Conservation (phyloP, 2,888 invertebrate species). For the Synanthedon formicaeformis region DNA sequence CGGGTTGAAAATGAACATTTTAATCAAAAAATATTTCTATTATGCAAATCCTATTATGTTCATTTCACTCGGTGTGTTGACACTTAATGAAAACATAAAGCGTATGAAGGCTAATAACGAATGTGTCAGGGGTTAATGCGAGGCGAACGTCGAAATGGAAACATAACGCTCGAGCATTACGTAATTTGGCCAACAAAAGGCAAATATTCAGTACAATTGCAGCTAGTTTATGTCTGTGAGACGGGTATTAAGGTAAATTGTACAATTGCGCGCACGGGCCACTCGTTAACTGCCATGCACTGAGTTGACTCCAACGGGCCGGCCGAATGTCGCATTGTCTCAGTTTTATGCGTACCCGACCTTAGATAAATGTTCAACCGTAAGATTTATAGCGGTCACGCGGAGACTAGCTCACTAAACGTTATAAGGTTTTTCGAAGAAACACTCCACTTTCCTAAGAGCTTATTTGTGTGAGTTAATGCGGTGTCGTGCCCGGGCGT, state of each 20-base stretch:
- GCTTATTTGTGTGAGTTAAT: slow-evolving; percentile 62
- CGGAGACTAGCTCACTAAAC: slow-evolving; percentile 45
- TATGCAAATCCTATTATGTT: slow-evolving; percentile 11
- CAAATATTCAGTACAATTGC: slow-evolving; percentile 49
- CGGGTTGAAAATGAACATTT: slow-evolving; percentile 39
- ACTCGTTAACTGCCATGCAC: slow-evolving; percentile 47
- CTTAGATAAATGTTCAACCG: slow-evolving; percentile 57
- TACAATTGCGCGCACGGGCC: slow-evolving; percentile 66
- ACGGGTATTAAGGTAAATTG: slow-evolving; percentile 64
- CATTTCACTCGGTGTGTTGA: background rate
- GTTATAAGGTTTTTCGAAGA: slow-evolving; percentile 47
- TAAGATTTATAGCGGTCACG: slow-evolving; percentile 59
- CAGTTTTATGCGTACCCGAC: slow-evolving; percentile 55
- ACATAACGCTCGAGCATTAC: slow-evolving; percentile 49
- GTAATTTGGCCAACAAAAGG: slow-evolving; percentile 60
- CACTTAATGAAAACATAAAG: background rate
- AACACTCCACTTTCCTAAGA: slow-evolving; percentile 62
- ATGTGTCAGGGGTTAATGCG: slow-evolving; percentile 3
- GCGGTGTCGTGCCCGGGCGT: slow-evolving; percentile 54
- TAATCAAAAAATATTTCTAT: slow-evolving; percentile 28
- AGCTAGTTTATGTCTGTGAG: slow-evolving; percentile 56
- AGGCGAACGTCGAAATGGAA: slow-evolving; percentile 38
- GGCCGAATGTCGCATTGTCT: slow-evolving; percentile 60
- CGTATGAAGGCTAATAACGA: background rate
- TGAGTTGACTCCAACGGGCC: slow-evolving; percentile 43